A percentile compares a stretch with the other conserved stretches of the same genome.
Conservation (phyloP, 2,797 vertebrate species). For the Lagorchestes hirsutus region DNA sequence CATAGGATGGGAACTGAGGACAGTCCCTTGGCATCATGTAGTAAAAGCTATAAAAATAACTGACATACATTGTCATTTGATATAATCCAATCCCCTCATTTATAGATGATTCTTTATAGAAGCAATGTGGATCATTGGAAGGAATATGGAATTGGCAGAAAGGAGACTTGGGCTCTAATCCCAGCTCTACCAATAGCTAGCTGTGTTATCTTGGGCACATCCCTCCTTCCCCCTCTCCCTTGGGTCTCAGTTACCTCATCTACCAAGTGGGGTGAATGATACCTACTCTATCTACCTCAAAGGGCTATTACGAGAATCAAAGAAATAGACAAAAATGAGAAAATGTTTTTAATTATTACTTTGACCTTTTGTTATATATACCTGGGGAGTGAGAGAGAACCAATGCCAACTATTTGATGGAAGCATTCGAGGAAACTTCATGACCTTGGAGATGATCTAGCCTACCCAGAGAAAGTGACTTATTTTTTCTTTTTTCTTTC, state of each 20-base stretch:
- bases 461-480: not conserved
- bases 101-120: not conserved
- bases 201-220: not conserved
- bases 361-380: not conserved
- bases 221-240: not conserved
- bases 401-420: not conserved
- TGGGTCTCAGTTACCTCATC: not conserved
- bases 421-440: not conserved
- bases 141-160: not conserved
- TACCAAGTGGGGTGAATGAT: not conserved
- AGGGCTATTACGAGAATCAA: not conserved
- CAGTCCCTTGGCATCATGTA: not conserved
- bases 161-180: not conserved
- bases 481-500: not conserved
- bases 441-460: not conserved
- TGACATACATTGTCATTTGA: not conserved
- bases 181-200: not conserved
- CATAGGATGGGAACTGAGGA: too few relatives aligned
- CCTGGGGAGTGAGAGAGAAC: not conserved
- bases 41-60: not conserved
- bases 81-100: not conserved
- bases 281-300: not conserved
- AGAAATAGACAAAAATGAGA: not conserved
- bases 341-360: not conserved
- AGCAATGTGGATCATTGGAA: not conserved